Conservation (phyloP, 2,113 vertebrate species). For the Hipposideros armiger region DNA sequence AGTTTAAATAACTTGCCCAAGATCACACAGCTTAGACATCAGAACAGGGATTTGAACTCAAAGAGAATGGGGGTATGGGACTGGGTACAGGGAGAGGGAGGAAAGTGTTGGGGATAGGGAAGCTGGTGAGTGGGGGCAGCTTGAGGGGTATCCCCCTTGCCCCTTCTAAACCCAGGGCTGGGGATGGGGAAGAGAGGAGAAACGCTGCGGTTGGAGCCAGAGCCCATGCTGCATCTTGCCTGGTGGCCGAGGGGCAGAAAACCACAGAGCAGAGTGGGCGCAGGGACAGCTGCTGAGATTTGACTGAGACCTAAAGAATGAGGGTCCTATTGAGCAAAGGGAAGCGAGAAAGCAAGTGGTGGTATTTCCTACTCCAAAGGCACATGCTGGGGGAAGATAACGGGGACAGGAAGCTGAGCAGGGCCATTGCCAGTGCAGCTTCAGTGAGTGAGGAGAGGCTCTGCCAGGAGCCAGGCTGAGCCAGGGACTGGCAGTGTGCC, state of each 20-base stretch:
- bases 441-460: neutral
- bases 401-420: conserved; percentile 69
- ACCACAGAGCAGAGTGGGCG: conserved; percentile 19
- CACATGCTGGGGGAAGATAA: conserved; percentile 73
- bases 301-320: conserved; percentile 64
- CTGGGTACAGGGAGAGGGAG: neutral
- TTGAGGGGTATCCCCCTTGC: neutral
- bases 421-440: neutral
- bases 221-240: neutral
- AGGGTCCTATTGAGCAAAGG: conserved; percentile 43
- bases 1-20: neutral
- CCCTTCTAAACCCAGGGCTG: neutral
- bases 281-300: conserved; percentile 44
- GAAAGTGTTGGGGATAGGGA: neutral
- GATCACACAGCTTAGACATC: neutral
- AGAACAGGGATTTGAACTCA: conserved; percentile 27
- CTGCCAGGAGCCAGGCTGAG: neutral
- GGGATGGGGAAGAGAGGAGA: neutral
- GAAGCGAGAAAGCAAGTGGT: conserved; percentile 64
- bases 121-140: neutral
- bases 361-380: conserved; percentile 54
- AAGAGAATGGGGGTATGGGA: neutral
- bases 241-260: neutral
- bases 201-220: neutral
- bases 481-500: conserved; percentile 58